phyloP scores from a whole-genome alignment of 2,888 invertebrate species.

The Myathropa florea region DNA sequence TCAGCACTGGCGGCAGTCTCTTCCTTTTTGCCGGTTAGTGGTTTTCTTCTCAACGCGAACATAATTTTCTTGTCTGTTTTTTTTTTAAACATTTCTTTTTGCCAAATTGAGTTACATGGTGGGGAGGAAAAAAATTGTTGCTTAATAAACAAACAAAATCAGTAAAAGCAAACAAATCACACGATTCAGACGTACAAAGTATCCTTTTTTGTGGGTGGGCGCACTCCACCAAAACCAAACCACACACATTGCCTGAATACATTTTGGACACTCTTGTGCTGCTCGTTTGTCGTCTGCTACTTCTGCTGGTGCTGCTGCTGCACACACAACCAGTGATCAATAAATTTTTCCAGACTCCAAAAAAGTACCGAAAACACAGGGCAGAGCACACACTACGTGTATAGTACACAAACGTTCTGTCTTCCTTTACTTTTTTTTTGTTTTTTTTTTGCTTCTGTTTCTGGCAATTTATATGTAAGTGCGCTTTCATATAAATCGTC shows the following conservation, averaged over 20 bases:
- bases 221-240: not conserved
- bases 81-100: too few relatives aligned
- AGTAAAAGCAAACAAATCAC: not conserved
- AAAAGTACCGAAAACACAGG: conserved; percentile 26
- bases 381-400: conserved; percentile 3
- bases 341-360: conserved; percentile 67
- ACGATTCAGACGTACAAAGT: not conserved
- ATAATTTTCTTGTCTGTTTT: too few relatives aligned
- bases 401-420: not conserved
- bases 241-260: conserved; percentile 2
- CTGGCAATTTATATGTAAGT: conserved; percentile 62
- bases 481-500: conserved; percentile 62
- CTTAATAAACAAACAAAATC: not conserved
- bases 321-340: conserved; percentile 49
- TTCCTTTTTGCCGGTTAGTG: not conserved
- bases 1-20: not conserved
- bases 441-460: conserved; percentile 21
- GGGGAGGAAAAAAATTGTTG: not conserved
- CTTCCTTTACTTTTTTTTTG: not conserved
- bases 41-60: not conserved
- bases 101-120: not conserved
- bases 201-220: not conserved
- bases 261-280: conserved; percentile 21
- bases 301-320: conserved; percentile 20
- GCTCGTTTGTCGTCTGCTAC: conserved; percentile 31